Evolutionary conservation across 1,140 invertebrate species (phyloP).

Genomic region (Spodoptera frugiperda): DNA sequence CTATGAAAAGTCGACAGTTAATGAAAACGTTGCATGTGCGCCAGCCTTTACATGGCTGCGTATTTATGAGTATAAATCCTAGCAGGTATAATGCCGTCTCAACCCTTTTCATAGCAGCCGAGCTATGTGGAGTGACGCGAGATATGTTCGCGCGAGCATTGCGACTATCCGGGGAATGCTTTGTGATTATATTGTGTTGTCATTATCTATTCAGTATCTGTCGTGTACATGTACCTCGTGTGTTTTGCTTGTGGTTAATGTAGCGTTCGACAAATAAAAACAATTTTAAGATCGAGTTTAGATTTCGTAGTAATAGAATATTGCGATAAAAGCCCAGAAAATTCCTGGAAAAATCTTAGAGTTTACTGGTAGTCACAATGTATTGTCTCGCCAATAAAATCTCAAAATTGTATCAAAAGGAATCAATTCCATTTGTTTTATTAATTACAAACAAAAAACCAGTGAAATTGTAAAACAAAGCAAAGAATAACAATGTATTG

Average conservation of each 20-base stretch:
- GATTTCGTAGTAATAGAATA: too few species aligned
- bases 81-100: background rate
- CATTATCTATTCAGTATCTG: background rate
- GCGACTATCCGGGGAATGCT: conserved; percentile 26
- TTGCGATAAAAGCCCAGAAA: too few species aligned
- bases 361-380: too few species aligned
- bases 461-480: conserved; percentile 22
- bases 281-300: too few species aligned
- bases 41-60: background rate
- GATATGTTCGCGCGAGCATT: background rate
- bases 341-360: too few species aligned
- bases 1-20: too few species aligned
- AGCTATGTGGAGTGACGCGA: conserved; percentile 21
- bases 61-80: background rate
- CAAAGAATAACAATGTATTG: conserved; percentile 21
- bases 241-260: too few species aligned
- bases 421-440: background rate
- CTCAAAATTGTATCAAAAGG: background rate
- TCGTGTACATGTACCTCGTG: too few species aligned
- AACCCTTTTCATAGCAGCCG: conserved; percentile 13
- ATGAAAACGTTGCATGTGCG: too few species aligned
- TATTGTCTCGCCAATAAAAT: background rate
- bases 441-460: conserved; percentile 29
- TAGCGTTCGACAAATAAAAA: too few species aligned
- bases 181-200: conserved; percentile 27